Base-by-base conservation (phyloP, 1,140 invertebrate genomes). In the Lanistes nyassanus region DNA sequence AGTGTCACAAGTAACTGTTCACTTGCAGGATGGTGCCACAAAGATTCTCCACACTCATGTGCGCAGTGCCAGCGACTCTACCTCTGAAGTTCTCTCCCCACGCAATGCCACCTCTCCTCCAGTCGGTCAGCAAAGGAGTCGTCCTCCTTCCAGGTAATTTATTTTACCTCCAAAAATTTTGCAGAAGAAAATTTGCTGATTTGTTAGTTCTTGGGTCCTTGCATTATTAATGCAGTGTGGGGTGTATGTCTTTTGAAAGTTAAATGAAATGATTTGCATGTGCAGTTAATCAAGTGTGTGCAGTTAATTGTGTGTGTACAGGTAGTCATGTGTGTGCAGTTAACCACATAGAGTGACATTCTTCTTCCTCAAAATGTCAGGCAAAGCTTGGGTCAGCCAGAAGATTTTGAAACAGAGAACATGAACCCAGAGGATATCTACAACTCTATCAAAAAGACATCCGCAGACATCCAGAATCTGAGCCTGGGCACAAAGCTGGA, bases 401-500 rank as follows among this genome's bases (percentile, higher is more conserved):
- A 91, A 37, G 87, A 87, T 65, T 88, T 88, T 74, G 91, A 92
- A 79, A 93, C 93, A 67, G 93, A 94, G 83, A 92, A 93, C 82
- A 90, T 94, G 77, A 94, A 94, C 86, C 93, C 94, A 26, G 95
- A 97, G 86, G 96, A 98, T 87, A 93, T 97, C 60, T 91, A 89
- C 80, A 90, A 94, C 85, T 96, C 95, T 75, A 92, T 98, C 70
- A 92, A 95, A 75, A 94, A 94, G 85, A 98, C 96, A 56, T 96
- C 96, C 3, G 95, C 95, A 29, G 96, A 98, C 90, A 98, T 98
- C 87, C 94, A 96, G 83, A 96, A 94, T 89, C 95, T 95, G 81
- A 94, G 93, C 83, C 94, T 93, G 80, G 93, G 93, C 86, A 90
- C 85, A 77, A 88, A 89, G 77, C 80, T 88, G 51, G 87, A 88